Evolutionary conservation across 2,113 vertebrate species (phyloP).

Genomic region (Motacilla alba): DNA sequence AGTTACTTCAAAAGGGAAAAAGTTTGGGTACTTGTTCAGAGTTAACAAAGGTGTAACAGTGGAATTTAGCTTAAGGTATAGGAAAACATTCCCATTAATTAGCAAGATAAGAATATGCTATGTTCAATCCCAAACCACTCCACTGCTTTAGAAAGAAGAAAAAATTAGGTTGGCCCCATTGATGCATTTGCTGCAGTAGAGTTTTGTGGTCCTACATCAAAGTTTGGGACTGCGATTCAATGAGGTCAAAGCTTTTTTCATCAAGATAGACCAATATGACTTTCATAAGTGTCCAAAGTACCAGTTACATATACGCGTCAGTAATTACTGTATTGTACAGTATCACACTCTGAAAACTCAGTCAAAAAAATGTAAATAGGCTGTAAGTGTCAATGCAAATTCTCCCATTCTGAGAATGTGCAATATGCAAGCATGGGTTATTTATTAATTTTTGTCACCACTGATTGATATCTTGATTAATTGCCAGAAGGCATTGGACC

Average conservation of each 20-base stretch:
- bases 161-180: background rate
- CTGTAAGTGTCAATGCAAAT: constrained; percentile 66
- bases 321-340: constrained; percentile 27
- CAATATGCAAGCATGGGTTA: constrained; percentile 63
- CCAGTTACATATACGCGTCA: background rate
- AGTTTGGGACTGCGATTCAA: background rate
- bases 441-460: constrained; percentile 74
- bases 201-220: background rate
- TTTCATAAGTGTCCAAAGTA: background rate
- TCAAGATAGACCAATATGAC: background rate
- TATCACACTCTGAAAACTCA: constrained; percentile 6
- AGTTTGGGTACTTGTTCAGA: constrained; percentile 23
- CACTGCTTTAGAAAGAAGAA: background rate
- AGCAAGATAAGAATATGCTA: background rate
- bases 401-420: constrained; percentile 49
- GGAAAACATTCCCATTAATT: constrained; percentile 52
- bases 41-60: constrained; percentile 27
- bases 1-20: constrained; percentile 52
- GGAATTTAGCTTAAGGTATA: constrained; percentile 45
- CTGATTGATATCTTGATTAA: constrained; percentile 91
- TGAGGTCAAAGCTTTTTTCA: background rate
- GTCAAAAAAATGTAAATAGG: constrained; percentile 58
- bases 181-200: background rate
- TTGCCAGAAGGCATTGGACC: constrained; percentile 76
- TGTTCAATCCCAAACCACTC: background rate